These are phyloP conservation scores for Melolontha melolontha DNA, from an alignment of 2,888 invertebrate species.

Conservation along the genomic window DNA sequence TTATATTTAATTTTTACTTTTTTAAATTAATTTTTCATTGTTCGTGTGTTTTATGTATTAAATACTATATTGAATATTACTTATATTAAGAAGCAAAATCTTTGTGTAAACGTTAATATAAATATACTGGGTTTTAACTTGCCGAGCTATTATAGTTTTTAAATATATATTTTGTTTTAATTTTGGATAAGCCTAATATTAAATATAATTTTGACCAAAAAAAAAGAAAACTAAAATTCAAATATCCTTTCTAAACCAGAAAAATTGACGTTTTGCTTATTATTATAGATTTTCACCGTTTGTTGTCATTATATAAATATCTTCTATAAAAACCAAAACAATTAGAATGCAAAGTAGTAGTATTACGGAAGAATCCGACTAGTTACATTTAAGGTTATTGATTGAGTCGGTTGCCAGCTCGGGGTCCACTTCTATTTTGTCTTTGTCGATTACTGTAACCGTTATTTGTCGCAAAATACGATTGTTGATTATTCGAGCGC, in stretches of 20 bases:
- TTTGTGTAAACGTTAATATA: constrained; percentile 18
- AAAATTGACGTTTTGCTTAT: constrained; percentile 26
- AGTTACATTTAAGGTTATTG: constrained; percentile 43
- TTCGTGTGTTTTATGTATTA: constrained; percentile 9
- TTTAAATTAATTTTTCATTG: constrained; percentile 7
- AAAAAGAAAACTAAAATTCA: too few relatives aligned
- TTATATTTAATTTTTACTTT: constrained; percentile 17
- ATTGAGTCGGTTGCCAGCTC: constrained; percentile 46
- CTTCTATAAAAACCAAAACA: constrained; percentile 4
- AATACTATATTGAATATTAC: constrained; percentile 33
- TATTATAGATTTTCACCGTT: constrained; percentile 11
- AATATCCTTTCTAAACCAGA: too few relatives aligned
- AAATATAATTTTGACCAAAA: constrained; percentile 13
- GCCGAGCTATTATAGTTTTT: constrained; percentile 7
- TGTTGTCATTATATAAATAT: constrained; percentile 12
- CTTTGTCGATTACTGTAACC: constrained; percentile 58
- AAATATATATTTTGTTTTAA: constrained; percentile 2
- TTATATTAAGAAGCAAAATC: constrained; percentile 28
- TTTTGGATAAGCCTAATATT: background rate
- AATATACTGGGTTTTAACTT: constrained; percentile 9
- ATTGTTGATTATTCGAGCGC: constrained; percentile 56
- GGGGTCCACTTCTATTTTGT: constrained; percentile 57
- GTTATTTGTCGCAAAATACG: constrained; percentile 62
- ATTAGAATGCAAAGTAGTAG: constrained; percentile 23
- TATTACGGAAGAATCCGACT: constrained; percentile 25